Evolutionary conservation across 2,797 vertebrate genomes (phyloP).

Genomic region (Argyrosomus regius): DNA sequence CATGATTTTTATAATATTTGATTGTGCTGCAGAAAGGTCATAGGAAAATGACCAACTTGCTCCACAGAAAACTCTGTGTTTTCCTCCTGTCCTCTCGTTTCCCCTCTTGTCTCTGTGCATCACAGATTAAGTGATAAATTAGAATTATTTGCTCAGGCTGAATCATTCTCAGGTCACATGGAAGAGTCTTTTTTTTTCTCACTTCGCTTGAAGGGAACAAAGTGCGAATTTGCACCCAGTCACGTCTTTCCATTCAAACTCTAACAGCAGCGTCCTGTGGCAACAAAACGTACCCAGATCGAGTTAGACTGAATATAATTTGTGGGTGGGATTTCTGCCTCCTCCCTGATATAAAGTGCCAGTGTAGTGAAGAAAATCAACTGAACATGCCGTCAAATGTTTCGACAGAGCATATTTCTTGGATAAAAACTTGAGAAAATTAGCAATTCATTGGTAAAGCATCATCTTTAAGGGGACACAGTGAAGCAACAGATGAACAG

Average conservation of each 20-base stretch:
- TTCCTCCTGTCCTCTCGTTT: neutral
- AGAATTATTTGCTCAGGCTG: neutral
- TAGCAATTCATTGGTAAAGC: neutral
- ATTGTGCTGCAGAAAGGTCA: no score
- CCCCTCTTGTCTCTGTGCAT: neutral
- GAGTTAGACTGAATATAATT: neutral
- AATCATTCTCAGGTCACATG: neutral
- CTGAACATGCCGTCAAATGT: neutral
- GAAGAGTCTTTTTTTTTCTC: no score
- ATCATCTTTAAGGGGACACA: neutral
- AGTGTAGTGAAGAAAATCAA: neutral
- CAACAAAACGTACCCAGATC: neutral
- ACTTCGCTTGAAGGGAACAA: neutral
- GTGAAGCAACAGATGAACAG: neutral
- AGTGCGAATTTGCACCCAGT: neutral
- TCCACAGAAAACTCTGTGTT: neutral
- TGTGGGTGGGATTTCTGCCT: neutral
- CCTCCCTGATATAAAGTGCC: no score
- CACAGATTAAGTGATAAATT: neutral
- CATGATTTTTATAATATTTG: no score
- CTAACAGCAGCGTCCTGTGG: neutral
- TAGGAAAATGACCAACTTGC: no score
- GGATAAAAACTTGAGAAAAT: neutral
- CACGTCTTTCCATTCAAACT: neutral
- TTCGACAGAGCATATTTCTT: neutral